A percentile compares a stretch with the other conserved stretches of the same genome.
These are phyloP conservation scores for Sinocyclocheilus rhinocerous DNA, from an alignment of 2,113 vertebrate species.

Conservation along the genomic window DNA sequence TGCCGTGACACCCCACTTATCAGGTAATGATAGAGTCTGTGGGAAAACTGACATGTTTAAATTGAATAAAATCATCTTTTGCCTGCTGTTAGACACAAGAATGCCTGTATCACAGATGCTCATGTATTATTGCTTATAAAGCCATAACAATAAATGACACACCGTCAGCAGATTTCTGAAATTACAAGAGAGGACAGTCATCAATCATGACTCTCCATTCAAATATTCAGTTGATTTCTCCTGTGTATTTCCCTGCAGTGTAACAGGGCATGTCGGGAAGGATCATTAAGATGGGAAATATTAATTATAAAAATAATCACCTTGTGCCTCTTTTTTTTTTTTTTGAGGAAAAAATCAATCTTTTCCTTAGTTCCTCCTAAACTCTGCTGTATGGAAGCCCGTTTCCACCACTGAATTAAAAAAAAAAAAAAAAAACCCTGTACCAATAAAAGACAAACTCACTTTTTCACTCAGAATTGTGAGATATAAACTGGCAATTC, in stretches of 20 bases:
- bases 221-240: conserved; percentile 36
- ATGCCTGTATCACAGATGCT: conserved; percentile 5
- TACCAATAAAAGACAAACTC: too few species aligned
- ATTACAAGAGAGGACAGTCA: conserved; percentile 28
- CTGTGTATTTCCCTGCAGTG: conserved; percentile 12
- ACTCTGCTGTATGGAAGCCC: background rate
- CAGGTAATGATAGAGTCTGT: conserved; percentile 12
- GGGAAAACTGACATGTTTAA: background rate
- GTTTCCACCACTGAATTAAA: too few species aligned
- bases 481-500: too few species aligned
- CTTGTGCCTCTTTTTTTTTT: background rate
- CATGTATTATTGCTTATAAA: conserved; percentile 9
- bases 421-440: too few species aligned
- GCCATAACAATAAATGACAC: conserved; percentile 40
- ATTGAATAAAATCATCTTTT: background rate
- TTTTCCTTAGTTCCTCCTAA: background rate
- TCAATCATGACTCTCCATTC: conserved; percentile 14
- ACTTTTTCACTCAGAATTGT: too few species aligned
- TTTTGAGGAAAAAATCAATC: conserved; percentile 33
- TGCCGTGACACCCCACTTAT: background rate
- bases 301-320: conserved; percentile 49
- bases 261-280: conserved; percentile 11
- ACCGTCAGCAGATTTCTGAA: conserved; percentile 3
- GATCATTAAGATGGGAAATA: conserved; percentile 39
- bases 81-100: conserved; percentile 5